Evolutionary conservation across 2,797 vertebrate genomes (phyloP).

Genomic region (Gobionotothen gibberifrons): DNA sequence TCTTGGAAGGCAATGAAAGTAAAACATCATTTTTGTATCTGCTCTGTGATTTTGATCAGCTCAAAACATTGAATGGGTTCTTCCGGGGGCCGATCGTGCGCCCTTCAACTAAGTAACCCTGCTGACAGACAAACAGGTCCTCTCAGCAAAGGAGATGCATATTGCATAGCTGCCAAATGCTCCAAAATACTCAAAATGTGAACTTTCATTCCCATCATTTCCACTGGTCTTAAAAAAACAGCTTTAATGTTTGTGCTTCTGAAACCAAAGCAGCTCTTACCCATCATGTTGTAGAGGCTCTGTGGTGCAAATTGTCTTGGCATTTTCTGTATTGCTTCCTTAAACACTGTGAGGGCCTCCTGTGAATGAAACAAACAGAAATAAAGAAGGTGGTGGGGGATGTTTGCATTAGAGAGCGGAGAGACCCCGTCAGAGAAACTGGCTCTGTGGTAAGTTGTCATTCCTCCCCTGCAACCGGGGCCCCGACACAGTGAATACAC

Average conservation of each 20-base stretch:
- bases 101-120: too few relatives aligned
- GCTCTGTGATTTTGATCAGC: too few relatives aligned
- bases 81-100: too few relatives aligned
- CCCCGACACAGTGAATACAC: constrained; percentile 68
- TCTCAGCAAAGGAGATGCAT: too few relatives aligned
- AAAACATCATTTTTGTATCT: too few relatives aligned
- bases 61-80: too few relatives aligned
- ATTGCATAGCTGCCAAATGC: background rate
- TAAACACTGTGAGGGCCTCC: constrained; percentile 96
- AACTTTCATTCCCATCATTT: background rate
- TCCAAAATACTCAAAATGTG: background rate
- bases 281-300: constrained; percentile 99
- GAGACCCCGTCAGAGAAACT: constrained; percentile 46
- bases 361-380: constrained; percentile 75
- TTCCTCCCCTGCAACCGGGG: constrained; percentile 58
- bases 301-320: constrained; percentile 98
- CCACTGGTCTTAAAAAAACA: background rate
- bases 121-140: too few relatives aligned
- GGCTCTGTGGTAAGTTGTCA: constrained; percentile 49
- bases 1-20: too few relatives aligned
- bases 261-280: constrained; percentile 84
- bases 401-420: constrained; percentile 62
- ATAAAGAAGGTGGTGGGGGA: constrained; percentile 28
- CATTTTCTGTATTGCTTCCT: constrained; percentile 99
- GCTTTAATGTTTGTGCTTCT: constrained; percentile 2